A percentile compares a stretch with the other conserved stretches of the same genome.
Conservation (phyloP, 2,113 vertebrate genomes). For the mouse (Mus musculus) region DNA sequence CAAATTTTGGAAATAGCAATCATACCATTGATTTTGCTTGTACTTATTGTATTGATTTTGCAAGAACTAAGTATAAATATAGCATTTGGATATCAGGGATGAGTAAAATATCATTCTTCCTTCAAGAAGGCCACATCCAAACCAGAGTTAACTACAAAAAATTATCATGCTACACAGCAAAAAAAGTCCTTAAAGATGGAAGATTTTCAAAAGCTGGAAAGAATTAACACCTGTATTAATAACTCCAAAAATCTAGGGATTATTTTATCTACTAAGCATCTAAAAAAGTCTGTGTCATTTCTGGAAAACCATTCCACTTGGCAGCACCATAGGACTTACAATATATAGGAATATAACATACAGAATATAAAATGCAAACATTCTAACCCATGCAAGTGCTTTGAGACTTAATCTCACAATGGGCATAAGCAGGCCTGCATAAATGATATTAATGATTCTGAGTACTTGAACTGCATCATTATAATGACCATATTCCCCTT, state of each 20-base stretch:
- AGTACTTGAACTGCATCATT: slow-evolving; percentile 58
- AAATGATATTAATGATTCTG: slow-evolving; percentile 72
- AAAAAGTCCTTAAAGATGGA: background rate
- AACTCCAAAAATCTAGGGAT: background rate
- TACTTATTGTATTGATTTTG: background rate
- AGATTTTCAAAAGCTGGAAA: background rate
- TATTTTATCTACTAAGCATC: background rate
- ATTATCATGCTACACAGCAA: background rate
- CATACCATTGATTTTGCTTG: background rate
- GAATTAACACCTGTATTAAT: background rate
- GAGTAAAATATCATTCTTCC: background rate
- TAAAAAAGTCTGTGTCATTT: background rate
- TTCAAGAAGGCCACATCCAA: background rate
- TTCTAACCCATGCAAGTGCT: background rate
- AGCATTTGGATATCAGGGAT: background rate
- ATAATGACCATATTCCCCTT: slow-evolving; percentile 69
- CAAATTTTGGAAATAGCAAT: background rate
- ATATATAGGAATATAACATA: background rate
- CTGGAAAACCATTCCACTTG: background rate
- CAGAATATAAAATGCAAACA: slow-evolving; percentile 47
- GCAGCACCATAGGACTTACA: background rate
- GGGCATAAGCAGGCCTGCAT: slow-evolving; percentile 51
- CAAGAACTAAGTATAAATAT: background rate
- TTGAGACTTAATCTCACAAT: slow-evolving; percentile 55
- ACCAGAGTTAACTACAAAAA: background rate